These are phyloP conservation scores for Nemapogon koenigi DNA, from an alignment of 2,888 invertebrate genomes.

Conservation along the genomic window DNA sequence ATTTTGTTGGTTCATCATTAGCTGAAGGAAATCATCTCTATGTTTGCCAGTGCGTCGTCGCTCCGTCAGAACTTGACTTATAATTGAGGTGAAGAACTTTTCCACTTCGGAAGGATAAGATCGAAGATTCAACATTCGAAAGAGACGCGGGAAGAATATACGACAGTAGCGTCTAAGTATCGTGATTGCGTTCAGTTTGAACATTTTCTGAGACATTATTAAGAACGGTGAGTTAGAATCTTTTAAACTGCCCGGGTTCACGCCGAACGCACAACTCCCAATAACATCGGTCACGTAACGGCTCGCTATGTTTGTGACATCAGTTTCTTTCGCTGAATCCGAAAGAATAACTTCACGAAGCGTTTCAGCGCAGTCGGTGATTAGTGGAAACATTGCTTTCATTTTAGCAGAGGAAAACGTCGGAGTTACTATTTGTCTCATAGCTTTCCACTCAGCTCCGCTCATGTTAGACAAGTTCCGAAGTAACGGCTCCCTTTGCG, in stretches of 20 bases:
- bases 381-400: conserved; percentile 56
- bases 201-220: conserved; percentile 54
- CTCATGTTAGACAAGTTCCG: conserved; percentile 54
- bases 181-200: conserved; percentile 37
- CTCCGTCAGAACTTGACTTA: conserved; percentile 43
- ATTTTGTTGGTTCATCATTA: conserved; percentile 54
- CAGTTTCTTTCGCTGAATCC: conserved; percentile 27
- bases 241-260: conserved; percentile 44
- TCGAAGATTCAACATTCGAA: conserved; percentile 47
- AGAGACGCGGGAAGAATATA: conserved; percentile 44
- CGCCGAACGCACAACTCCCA: conserved; percentile 54
- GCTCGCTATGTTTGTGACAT: conserved; percentile 39
- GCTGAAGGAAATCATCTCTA: conserved; percentile 48
- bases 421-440: conserved; percentile 51
- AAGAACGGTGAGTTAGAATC: conserved; percentile 46
- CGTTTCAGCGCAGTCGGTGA: conserved; percentile 43
- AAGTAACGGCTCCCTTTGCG: conserved; percentile 46
- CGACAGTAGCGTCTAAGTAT: conserved; percentile 50
- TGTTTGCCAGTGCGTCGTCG: conserved; percentile 35
- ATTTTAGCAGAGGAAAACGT: conserved; percentile 58
- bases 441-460: conserved; percentile 52
- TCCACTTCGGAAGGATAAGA: conserved; percentile 47
- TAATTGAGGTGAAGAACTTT: conserved; percentile 42
- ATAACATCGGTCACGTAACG: conserved; percentile 54
- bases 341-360: conserved; percentile 30